phyloP scores from a whole-genome alignment of 2,888 invertebrate species.

The Leucania comma region DNA sequence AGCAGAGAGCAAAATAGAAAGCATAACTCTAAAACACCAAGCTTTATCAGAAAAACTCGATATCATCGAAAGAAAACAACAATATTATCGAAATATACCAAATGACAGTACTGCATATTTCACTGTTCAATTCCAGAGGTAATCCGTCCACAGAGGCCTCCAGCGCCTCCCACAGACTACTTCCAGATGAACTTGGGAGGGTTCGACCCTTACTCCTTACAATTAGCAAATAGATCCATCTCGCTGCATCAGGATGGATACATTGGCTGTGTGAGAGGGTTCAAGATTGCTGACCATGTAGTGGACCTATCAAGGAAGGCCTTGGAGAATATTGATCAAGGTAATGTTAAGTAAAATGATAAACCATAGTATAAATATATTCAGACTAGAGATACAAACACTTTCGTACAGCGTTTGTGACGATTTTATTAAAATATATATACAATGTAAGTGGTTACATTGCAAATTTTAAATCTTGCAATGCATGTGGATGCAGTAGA shows the following conservation, averaged over 20 bases:
- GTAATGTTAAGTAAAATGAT: slow-evolving; percentile 72
- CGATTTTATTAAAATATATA: no score
- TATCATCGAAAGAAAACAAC: not conserved
- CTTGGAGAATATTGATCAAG: slow-evolving; percentile 92
- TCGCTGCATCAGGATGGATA: slow-evolving; percentile 92
- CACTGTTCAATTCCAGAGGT: slow-evolving; percentile 91
- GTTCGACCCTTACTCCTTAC: slow-evolving; percentile 94
- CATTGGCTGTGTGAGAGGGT: slow-evolving; percentile 96
- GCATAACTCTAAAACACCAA: not conserved
- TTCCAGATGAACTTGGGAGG: slow-evolving; percentile 97
- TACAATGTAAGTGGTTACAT: no score
- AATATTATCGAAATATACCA: not conserved
- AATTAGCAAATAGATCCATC: slow-evolving; percentile 81
- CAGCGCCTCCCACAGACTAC: slow-evolving; percentile 97
- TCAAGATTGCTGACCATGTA: slow-evolving; percentile 95
- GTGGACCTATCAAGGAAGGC: slow-evolving; percentile 95
- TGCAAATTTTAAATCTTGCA: no score
- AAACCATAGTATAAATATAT: not conserved
- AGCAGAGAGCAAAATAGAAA: not conserved
- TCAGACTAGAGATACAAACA: not conserved
- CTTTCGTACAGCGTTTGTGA: not conserved
- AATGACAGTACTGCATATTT: not conserved
- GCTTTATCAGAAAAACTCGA: not conserved
- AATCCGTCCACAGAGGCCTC: slow-evolving; percentile 96
- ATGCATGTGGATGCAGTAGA: no score